Evolutionary conservation across 2,888 invertebrate species (phyloP).

Genomic region (Anagyrus pseudococci): DNA sequence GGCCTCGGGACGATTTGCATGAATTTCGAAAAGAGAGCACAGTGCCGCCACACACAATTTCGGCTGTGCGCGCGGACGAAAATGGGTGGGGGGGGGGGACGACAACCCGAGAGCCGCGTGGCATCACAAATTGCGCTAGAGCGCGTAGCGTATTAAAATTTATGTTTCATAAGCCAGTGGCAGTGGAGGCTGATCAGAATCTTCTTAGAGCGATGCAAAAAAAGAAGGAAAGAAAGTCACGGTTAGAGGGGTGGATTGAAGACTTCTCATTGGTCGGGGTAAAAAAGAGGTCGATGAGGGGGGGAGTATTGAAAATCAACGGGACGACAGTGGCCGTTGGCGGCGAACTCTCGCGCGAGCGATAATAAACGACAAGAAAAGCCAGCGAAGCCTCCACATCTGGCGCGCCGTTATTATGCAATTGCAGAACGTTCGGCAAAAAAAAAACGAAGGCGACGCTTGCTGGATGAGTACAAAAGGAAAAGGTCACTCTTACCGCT

Average conservation of each 20-base stretch:
- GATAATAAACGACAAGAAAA: too few relatives aligned
- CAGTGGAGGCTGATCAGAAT: too few relatives aligned
- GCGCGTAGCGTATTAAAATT: conserved; percentile 23
- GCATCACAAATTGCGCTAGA: conserved; percentile 23
- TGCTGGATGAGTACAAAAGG: not conserved
- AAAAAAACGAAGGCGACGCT: conserved; percentile 7
- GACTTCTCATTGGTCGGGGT: conserved; percentile 26
- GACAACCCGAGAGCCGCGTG: not conserved
- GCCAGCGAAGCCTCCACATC: too few relatives aligned
- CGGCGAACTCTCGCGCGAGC: too few relatives aligned
- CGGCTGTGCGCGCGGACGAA: not conserved
- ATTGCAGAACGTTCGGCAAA: not conserved
- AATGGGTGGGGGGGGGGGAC: not conserved
- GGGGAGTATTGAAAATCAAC: too few relatives aligned
- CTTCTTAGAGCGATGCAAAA: not conserved
- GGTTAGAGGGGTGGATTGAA: conserved; percentile 9
- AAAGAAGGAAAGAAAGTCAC: too few relatives aligned
- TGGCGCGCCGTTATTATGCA: conserved; percentile 33
- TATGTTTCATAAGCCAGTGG: too few relatives aligned
- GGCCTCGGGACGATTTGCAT: conserved; percentile 22
- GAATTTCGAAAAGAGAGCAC: conserved; percentile 18
- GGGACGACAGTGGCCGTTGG: too few relatives aligned
- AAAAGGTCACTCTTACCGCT: conserved; percentile 16
- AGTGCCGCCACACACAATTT: too few relatives aligned
- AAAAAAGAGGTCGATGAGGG: not conserved